These are phyloP conservation scores for Chouioia cunea DNA, from an alignment of 2,888 invertebrate species.

Conservation along the genomic window DNA sequence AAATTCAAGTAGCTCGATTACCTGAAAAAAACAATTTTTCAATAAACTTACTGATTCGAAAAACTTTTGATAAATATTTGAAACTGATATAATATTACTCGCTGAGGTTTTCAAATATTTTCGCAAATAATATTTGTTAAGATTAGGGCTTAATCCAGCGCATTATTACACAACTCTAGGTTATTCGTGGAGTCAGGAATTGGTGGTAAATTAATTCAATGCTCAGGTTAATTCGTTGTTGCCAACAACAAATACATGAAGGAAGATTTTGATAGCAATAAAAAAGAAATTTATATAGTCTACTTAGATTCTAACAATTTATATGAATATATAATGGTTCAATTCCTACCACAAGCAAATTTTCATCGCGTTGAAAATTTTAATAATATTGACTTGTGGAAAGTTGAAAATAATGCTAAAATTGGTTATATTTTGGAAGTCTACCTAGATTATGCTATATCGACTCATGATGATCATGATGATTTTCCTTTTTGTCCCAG, in stretches of 20 bases:
- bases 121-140: no score
- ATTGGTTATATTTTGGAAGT: constrained; percentile 60
- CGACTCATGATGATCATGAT: constrained; percentile 55
- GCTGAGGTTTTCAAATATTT: no score
- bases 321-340: constrained; percentile 61
- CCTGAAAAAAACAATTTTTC: no score
- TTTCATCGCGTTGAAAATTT: constrained; percentile 56
- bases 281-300: constrained; percentile 52
- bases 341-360: constrained; percentile 53
- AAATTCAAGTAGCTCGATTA: no score
- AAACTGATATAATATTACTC: no score
- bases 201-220: constrained; percentile 36
- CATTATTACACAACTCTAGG: constrained; percentile 47
- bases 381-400: constrained; percentile 20
- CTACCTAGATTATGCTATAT: constrained; percentile 48
- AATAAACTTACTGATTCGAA: no score
- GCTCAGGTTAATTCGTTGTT: constrained; percentile 17
- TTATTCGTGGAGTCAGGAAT: constrained; percentile 42
- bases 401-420: constrained; percentile 17
- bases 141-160: constrained; percentile 34
- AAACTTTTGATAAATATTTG: no score
- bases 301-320: constrained; percentile 62
- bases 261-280: constrained; percentile 4
- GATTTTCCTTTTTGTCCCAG: constrained; percentile 22
- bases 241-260: constrained; percentile 39